Conservation (phyloP, 2,113 vertebrate species). For the Murina feae region DNA sequence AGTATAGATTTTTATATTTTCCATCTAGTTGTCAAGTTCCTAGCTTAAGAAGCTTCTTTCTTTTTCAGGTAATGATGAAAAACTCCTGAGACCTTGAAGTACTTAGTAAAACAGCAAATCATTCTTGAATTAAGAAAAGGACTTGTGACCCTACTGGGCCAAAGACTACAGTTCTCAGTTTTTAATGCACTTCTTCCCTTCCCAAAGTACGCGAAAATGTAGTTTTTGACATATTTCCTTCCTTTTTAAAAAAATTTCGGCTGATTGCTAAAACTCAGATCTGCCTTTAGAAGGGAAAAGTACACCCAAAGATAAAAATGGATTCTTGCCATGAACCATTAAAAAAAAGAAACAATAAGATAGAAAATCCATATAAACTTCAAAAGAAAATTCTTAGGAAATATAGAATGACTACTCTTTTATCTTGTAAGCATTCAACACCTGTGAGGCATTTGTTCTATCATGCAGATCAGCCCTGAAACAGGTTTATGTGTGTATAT, state of each 20-base stretch:
- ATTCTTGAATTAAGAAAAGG: slow-evolving; percentile 32
- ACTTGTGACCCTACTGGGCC: not conserved
- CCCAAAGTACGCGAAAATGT: slow-evolving; percentile 38
- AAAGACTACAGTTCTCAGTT: slow-evolving; percentile 28
- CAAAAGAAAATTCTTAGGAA: slow-evolving; percentile 72
- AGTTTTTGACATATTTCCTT: slow-evolving; percentile 34
- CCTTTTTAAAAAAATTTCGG: slow-evolving; percentile 41
- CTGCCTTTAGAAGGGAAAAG: slow-evolving; percentile 40
- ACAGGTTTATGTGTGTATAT: slow-evolving; percentile 71
- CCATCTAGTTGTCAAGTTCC: not conserved
- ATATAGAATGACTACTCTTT: slow-evolving; percentile 68
- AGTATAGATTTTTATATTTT: not conserved
- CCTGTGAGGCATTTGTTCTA: slow-evolving; percentile 77
- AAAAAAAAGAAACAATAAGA: slow-evolving; percentile 54
- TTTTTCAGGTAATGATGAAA: not conserved
- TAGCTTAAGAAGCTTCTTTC: not conserved
- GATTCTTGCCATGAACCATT: slow-evolving; percentile 47
- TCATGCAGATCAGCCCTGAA: slow-evolving; percentile 75
- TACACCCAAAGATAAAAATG: slow-evolving; percentile 51
- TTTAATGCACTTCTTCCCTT: not conserved
- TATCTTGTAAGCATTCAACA: slow-evolving; percentile 74
- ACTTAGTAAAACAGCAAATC: not conserved
- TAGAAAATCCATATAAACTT: slow-evolving; percentile 73
- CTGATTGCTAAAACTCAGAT: slow-evolving; percentile 29
- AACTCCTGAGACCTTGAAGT: not conserved